Percentiles rank a stretch among this genome's conserved stretches.
phyloP scores from a whole-genome alignment of 2,113 vertebrate species.

The Galeopterus variegatus region DNA sequence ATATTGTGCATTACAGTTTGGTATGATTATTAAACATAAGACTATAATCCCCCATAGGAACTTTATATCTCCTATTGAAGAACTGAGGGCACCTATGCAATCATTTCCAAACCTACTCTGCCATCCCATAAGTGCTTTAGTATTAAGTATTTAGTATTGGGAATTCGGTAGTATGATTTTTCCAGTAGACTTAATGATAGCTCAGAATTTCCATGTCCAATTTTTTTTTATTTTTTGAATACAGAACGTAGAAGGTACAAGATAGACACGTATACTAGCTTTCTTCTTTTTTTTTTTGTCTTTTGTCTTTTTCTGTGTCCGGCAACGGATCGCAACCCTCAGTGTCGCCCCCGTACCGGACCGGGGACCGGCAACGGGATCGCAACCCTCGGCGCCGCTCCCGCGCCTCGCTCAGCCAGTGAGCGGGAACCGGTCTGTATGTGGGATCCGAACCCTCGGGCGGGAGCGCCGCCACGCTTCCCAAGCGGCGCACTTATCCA shows the following conservation, averaged over 20 bases:
- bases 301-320: no score
- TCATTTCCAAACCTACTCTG: background rate
- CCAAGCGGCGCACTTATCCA: no score
- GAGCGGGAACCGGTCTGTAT: no score
- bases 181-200: slow-evolving; percentile 27
- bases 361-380: no score
- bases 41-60: background rate
- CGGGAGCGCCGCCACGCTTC: no score
- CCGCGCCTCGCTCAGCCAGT: no score
- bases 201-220: slow-evolving; percentile 18
- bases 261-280: background rate
- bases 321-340: no score
- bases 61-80: background rate
- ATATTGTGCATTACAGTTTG: background rate
- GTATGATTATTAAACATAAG: slow-evolving; percentile 1
- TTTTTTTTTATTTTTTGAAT: background rate
- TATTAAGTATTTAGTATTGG: background rate
- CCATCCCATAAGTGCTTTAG: background rate
- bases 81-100: background rate
- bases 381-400: no score
- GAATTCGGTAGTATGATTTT: background rate
- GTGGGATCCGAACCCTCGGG: no score
- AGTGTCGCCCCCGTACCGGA: no score
- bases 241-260: slow-evolving; percentile 8
- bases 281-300: slow-evolving; percentile 46